These are phyloP conservation scores for Onychostruthus taczanowskii DNA, from an alignment of 2,113 vertebrate species.

Conservation along the genomic window DNA sequence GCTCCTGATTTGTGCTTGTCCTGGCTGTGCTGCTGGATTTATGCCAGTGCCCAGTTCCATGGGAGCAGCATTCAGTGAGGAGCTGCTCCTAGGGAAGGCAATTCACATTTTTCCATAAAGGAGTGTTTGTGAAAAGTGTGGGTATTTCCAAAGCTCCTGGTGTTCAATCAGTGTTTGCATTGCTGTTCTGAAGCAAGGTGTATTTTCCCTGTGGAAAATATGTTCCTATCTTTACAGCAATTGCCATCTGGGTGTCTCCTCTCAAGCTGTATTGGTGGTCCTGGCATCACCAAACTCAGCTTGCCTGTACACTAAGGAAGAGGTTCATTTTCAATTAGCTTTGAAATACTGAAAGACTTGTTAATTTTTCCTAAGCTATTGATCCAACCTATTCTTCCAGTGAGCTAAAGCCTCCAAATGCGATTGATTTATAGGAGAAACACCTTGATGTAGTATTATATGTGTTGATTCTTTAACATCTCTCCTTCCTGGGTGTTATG, in stretches of 20 bases:
- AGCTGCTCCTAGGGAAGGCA: background rate
- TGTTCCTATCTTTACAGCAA: accelerated
- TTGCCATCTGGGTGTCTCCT: background rate
- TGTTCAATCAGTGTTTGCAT: background rate
- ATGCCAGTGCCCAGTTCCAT: background rate
- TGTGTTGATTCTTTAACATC: background rate
- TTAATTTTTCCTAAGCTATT: background rate
- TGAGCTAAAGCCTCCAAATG: background rate
- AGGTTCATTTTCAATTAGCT: background rate
- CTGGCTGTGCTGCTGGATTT: background rate
- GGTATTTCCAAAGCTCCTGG: background rate
- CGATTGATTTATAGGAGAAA: background rate
- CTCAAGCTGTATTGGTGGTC: background rate
- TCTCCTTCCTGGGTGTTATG: background rate
- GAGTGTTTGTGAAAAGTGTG: background rate
- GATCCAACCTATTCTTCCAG: background rate
- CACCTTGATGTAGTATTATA: background rate
- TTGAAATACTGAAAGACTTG: background rate
- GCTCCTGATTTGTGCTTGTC: background rate
- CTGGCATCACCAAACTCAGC: background rate
- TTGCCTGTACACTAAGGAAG: background rate
- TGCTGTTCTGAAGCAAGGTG: background rate
- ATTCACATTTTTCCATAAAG: background rate
- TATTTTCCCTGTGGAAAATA: accelerated
- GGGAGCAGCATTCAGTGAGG: background rate